These are phyloP conservation scores for Apocrypta bakeri DNA, from an alignment of 1,140 invertebrate genomes.

Conservation along the genomic window DNA sequence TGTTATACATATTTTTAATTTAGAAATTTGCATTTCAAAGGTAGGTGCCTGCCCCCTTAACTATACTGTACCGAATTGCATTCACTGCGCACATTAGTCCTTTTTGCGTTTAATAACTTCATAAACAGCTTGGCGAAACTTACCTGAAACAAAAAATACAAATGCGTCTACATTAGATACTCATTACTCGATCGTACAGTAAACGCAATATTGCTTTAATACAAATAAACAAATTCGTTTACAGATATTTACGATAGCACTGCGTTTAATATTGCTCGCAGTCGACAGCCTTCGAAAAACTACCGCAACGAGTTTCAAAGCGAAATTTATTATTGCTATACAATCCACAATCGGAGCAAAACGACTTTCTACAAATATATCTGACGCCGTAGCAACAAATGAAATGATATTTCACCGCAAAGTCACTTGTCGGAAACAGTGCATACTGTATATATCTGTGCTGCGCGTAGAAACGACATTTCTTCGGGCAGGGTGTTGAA, in stretches of 20 bases:
- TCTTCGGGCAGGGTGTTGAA: constrained; percentile 1
- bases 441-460: too few species aligned
- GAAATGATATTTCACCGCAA: constrained; percentile 12
- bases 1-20: too few species aligned
- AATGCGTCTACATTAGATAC: not conserved
- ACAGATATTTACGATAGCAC: too few species aligned
- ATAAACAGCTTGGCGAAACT: not conserved
- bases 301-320: not conserved
- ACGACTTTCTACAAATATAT: constrained; percentile 23
- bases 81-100: not conserved
- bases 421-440: not conserved
- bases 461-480: constrained; percentile 7
- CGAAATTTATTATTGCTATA: constrained; percentile 26
- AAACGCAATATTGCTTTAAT: too few species aligned
- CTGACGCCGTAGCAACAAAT: not conserved
- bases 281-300: not conserved
- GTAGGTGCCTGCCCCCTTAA: too few species aligned
- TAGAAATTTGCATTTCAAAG: too few species aligned
- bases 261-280: not conserved
- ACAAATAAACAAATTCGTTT: too few species aligned
- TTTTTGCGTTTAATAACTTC: not conserved
- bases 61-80: not conserved
- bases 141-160: not conserved
- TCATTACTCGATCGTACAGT: too few species aligned
- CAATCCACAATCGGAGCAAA: not conserved